Base-by-base conservation (phyloP, 2,888 invertebrate species). In the Eumacrocentrus americanus region DNA sequence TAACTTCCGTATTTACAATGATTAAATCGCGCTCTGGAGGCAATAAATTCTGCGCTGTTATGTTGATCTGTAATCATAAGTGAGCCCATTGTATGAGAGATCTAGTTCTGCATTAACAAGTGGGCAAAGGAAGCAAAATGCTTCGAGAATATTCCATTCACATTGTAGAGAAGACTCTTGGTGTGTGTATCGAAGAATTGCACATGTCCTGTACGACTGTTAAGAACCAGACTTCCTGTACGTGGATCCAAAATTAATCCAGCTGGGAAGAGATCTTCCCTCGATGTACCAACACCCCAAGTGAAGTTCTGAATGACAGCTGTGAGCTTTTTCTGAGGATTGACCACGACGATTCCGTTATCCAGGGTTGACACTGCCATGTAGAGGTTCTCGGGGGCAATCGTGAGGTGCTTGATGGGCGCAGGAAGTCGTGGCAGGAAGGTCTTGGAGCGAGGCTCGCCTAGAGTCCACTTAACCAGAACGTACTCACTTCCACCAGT, bases 401-500 rank as follows among this genome's bases (percentile, higher is more conserved):
- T 83, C 2, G 83, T 79, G 20, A 93, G 79, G 70, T 88, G 87
- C 51, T 83, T 81, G 38, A 93, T 87, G 1, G 87, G 84, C 11
- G 89, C 86, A 2, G 90, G 85, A 68, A 92, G 81, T 51, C 92
- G 85, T 0, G 94, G 92, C 47, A 92, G 73, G 77, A 87, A 91
- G 22, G 83, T 80, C 67, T 83, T 85, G 0, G 81, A 73, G 3
- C 83, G 75, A 0, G 83, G 78, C 68, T 84, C 82, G 35, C 83
- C 80, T 18, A 87, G 64, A 53, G 84, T 82, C 94, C 93, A 94
- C 76, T 88, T 89, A 0, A 93, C 91, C 52, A 94, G 78, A 0
- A 91, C 91, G 71, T 87, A 85, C 78, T 94, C 94, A 47, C 84
- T 84, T n/a, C 91, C 93, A 6, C 91, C 91, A 69, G 90, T 90